Conservation (phyloP, 2,888 invertebrate genomes). For the Ephialtes manifestator region DNA sequence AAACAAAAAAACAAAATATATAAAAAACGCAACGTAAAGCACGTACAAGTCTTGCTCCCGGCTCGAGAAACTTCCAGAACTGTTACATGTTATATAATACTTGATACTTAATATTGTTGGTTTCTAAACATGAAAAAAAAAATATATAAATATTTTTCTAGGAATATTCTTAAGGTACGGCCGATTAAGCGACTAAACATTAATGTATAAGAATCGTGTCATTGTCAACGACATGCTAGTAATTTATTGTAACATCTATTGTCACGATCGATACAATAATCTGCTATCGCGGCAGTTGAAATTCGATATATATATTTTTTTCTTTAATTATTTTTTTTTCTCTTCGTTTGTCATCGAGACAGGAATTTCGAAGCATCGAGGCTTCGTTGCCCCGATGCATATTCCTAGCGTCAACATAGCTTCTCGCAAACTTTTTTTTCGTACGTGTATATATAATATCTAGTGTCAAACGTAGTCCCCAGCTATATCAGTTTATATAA, state of each 20-base stretch:
- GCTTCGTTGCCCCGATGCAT: slow-evolving; percentile 27
- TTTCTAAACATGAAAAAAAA: slow-evolving; percentile 69
- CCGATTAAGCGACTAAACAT: slow-evolving; percentile 66
- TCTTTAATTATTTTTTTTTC: slow-evolving; percentile 12
- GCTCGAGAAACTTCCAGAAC: slow-evolving; percentile 72
- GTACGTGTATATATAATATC: slow-evolving; percentile 74
- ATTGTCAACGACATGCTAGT: slow-evolving; percentile 68
- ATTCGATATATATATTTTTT: slow-evolving; percentile 26
- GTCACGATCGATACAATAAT: slow-evolving; percentile 53
- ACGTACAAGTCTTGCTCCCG: slow-evolving; percentile 71
- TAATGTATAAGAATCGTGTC: slow-evolving; percentile 64
- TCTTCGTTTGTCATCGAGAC: slow-evolving; percentile 36
- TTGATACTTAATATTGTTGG: slow-evolving; percentile 73
- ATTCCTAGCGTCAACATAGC: slow-evolving; percentile 49
- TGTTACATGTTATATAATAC: slow-evolving; percentile 72
- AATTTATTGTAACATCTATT: slow-evolving; percentile 64
- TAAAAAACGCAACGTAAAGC: slow-evolving; percentile 64
- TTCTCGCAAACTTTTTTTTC: slow-evolving; percentile 59
- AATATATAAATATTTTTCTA: slow-evolving; percentile 72
- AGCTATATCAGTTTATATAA: slow-evolving; percentile 73
- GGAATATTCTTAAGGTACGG: slow-evolving; percentile 72
- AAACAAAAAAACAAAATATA: slow-evolving; percentile 56
- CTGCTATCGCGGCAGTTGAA: slow-evolving; percentile 28
- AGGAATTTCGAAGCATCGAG: slow-evolving; percentile 27
- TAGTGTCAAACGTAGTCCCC: slow-evolving; percentile 62